A percentile compares a stretch with the other conserved stretches of the same genome.
Conservation (phyloP, 1,140 invertebrate genomes). For the Triops longicaudatus region DNA sequence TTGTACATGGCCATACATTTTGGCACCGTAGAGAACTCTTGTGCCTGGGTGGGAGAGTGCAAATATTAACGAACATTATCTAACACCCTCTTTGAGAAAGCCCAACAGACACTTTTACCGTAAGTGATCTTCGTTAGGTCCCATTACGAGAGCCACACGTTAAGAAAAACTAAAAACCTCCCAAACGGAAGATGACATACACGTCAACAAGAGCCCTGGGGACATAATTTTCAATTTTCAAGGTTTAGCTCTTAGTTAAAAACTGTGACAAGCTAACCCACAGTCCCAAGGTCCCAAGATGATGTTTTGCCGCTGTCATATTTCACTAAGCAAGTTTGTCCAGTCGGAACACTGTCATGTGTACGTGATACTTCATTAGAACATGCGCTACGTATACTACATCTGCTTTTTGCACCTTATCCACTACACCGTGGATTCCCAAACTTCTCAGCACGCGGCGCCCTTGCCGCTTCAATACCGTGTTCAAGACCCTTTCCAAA, state of each 20-base stretch:
- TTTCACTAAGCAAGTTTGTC: not conserved
- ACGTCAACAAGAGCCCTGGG: not conserved
- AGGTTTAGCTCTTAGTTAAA: not conserved
- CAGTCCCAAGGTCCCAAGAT: no score
- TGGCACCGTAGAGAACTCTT: not conserved
- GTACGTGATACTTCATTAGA: no score
- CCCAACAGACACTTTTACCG: not conserved
- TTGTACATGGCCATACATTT: not conserved
- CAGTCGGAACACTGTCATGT: no score
- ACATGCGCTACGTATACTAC: no score
- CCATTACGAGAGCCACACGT: not conserved
- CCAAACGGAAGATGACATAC: not conserved
- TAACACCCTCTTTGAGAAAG: not conserved
- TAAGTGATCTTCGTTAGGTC: slow-evolving; percentile 4
- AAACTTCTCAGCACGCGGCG: no score
- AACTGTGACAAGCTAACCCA: no score
- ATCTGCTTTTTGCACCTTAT: no score
- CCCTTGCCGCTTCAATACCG: no score
- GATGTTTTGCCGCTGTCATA: not conserved
- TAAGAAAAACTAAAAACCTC: not conserved
- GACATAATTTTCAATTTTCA: not conserved
- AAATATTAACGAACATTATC: slow-evolving; percentile 7
- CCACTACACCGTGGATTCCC: no score
- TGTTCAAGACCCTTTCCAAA: no score
- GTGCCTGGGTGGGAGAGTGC: not conserved